Evolutionary conservation across 2,888 invertebrate species (phyloP), one percentile per base, ranked within the genome.

Genomic region (Amorpha juglandis): DNA sequence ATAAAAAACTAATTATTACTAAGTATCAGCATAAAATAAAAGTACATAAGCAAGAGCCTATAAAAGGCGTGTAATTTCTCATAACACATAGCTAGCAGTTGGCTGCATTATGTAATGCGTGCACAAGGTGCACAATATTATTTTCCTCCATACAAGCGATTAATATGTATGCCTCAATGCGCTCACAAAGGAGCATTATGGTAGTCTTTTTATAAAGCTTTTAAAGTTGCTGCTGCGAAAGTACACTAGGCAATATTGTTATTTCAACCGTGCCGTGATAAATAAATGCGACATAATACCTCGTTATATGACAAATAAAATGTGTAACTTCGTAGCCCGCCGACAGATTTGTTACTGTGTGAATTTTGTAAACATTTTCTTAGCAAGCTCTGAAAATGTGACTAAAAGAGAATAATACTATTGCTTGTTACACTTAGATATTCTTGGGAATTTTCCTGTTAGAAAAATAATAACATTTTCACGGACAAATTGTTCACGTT

Each of bases 121-220:
- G 63, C 64, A 64, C 47, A 33, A 21, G 16, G 33, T 64, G 71
- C 70, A 72, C 45, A 75, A 77, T 78, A 79, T 81, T 45, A 79
- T 82, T 84, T 76, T 82, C 81, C 79, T 79, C 74, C 77, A 78
- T 82, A 79, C 83, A 82, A 79, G 77, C 82, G 80, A 86, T 87
- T 87, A 87, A 81, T 83, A 27, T 27, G 79, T 79, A 81, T 76
- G 84, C 79, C 78, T 83, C 81, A 83, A 81, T 86, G 87, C 84
- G 73, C 80, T 69, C 80, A 87, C 87, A 89, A 89, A 90, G 89
- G 87, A 71, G 69, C 68, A 75, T 68, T 68, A 65, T 72, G 65
- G 68, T 74, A 73, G 76, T 78, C 81, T 83, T 86, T 88, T 89
- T 85, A 87, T 84, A 86, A 82, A 84, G 80, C 82, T 78, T 78